phyloP scores from a whole-genome alignment of 2,113 vertebrate species.

The Columba livia region DNA sequence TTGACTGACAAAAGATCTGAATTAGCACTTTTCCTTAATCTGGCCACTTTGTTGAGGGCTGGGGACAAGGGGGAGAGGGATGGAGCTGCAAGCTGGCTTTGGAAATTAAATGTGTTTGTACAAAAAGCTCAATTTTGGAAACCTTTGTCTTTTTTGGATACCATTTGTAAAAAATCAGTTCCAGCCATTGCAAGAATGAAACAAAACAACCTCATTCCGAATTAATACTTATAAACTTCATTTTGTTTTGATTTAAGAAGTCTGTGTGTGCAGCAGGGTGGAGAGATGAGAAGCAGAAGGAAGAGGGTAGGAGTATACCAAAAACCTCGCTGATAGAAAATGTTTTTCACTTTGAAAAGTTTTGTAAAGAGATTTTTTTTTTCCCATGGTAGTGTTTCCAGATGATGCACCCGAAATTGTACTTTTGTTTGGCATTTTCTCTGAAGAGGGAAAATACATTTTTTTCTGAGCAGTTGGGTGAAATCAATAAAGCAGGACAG shows the following conservation, averaged over 20 bases:
- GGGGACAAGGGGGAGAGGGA: not conserved
- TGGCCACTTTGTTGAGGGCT: not conserved
- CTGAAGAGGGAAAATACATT: not conserved
- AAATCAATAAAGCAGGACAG: not conserved
- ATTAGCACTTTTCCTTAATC: not conserved
- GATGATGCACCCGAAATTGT: not conserved
- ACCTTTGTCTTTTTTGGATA: not conserved
- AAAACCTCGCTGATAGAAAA: not conserved
- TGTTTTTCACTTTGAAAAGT: not conserved
- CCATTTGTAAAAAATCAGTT: not conserved
- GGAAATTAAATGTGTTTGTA: not conserved
- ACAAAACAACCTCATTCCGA: not conserved
- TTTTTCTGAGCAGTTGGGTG: not conserved
- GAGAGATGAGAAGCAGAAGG: not conserved
- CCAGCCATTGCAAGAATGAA: slow-evolving; percentile 12
- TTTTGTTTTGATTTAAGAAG: slow-evolving; percentile 16
- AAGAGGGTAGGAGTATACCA: not conserved
- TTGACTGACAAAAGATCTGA: not conserved
- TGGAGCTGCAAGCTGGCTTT: not conserved
- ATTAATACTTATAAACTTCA: slow-evolving; percentile 11
- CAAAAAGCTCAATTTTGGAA: not conserved
- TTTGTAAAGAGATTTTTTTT: not conserved
- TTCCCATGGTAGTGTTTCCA: not conserved
- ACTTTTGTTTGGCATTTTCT: not conserved
- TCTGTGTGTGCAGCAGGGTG: not conserved